Base-by-base conservation (phyloP, 2,888 invertebrate genomes). In the Mimachlamys varia region DNA sequence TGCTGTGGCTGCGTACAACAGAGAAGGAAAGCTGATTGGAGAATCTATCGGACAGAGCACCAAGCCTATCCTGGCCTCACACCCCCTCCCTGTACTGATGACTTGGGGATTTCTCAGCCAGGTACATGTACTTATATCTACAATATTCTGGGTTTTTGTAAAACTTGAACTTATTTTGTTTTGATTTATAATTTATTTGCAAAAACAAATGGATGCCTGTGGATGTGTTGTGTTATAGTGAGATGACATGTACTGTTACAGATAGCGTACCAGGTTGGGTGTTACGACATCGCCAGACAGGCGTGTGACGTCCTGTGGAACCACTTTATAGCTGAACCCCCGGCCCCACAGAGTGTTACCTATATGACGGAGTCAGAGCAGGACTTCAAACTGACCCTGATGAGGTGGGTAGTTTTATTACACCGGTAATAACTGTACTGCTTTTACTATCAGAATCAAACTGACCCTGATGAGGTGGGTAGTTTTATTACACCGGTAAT, bases 1-100 rank as follows among this genome's bases (percentile, higher is more conserved):
- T 94, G 96, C 96, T 49, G 94, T 97, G 19, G 96, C 96, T 62
- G 96, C 96, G 0, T 97, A 96, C 93, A 96, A 96, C 10, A 93
- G 93, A 37, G 95, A 96, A 27, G 97, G 97, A n/a, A 94, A 96
- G 91, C 93, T 97, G 90, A 96, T 97, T 87, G 96, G 96, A 0
- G 96, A 94, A 33, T 92, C 94, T 38, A 93, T 97, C 0, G 96
- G 97, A 50, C 95, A 96, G 55, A 95, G 96, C 27, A 96, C 96
- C 37, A 94, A 94, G 90, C 96, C 97, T 13, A 95, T 97, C 87
- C 93, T 96, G 88, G 97, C 96, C 22, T 95, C 95, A 13, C 96
- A 96, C 89, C 96, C 96, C 3, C 93, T 96, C 4, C 96, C 96
- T 50, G 93, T 96, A 3, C 94, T 96, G 88, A 96, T 96, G 92